Evolutionary conservation across 1,140 invertebrate species (phyloP).

Genomic region (Nylanderia fulva): DNA sequence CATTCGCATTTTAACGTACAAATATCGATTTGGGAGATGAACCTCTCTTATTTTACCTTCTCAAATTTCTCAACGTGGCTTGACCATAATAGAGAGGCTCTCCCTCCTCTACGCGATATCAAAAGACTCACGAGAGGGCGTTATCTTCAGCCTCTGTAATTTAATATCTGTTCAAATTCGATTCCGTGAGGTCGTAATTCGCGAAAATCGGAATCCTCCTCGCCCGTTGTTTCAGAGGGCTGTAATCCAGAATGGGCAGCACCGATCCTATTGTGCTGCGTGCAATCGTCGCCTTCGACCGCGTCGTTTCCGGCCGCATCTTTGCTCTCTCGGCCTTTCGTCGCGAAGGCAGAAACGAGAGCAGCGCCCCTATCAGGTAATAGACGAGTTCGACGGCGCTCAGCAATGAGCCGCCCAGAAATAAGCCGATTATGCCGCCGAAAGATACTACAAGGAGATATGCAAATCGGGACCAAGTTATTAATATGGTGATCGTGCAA

Average conservation of each 20-base stretch:
- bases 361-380: constrained; percentile 40
- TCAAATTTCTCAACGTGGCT: constrained; percentile 19
- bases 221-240: constrained; percentile 49
- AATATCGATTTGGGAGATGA: constrained; percentile 26
- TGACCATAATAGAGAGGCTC: not conserved
- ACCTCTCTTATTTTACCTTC: constrained; percentile 33
- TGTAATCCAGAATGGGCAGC: constrained; percentile 60
- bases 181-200: constrained; percentile 55
- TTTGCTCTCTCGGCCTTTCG: not conserved
- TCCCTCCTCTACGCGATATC: not conserved
- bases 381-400: constrained; percentile 56
- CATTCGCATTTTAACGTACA: constrained; percentile 4
- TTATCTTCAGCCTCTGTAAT: not conserved
- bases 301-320: not conserved
- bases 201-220: constrained; percentile 60
- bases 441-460: constrained; percentile 61
- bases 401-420: constrained; percentile 61
- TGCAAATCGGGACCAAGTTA: constrained; percentile 18
- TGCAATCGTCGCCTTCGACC: not conserved
- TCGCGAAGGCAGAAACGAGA: constrained; percentile 1
- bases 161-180: constrained; percentile 65
- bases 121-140: constrained; percentile 4
- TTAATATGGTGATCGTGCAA: constrained; percentile 65
- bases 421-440: constrained; percentile 68
- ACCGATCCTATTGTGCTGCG: not conserved